Conservation (phyloP, 2,888 invertebrate species). For the Leptarthrus brevirostris region DNA sequence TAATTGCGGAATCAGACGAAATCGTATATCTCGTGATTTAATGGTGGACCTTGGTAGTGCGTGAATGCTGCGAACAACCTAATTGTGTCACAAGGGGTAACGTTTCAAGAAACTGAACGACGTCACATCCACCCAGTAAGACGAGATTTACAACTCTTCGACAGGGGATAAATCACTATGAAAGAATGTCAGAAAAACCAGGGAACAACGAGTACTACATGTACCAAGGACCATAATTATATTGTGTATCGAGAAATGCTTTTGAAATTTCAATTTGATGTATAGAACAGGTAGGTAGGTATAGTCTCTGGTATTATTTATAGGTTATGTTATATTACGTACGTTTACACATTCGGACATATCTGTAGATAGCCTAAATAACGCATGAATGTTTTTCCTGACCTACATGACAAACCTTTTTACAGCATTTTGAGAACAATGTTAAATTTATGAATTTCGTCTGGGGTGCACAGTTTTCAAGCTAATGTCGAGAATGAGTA, state of each 20-base stretch:
- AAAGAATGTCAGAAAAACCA: not conserved
- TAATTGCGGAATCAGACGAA: no score
- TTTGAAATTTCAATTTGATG: not conserved
- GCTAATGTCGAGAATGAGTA: no score
- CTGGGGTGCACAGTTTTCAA: no score
- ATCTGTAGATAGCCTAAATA: no score
- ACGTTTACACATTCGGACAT: not conserved
- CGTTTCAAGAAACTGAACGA: not conserved
- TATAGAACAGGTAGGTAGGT: not conserved
- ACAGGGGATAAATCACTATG: not conserved
- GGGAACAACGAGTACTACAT: not conserved
- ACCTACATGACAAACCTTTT: no score
- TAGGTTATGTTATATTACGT: no score
- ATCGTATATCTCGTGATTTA: no score
- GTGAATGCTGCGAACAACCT: not conserved
- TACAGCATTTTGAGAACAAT: no score
- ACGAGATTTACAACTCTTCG: constrained; percentile 8
- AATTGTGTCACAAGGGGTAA: not conserved
- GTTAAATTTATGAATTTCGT: no score
- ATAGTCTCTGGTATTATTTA: no score
- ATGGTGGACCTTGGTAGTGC: no score
- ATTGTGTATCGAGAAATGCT: not conserved
- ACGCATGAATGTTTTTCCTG: no score
- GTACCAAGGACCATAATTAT: not conserved
- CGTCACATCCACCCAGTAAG: not conserved